phyloP scores from a whole-genome alignment of 1,140 invertebrate genomes.

The Drosophila truncata region DNA sequence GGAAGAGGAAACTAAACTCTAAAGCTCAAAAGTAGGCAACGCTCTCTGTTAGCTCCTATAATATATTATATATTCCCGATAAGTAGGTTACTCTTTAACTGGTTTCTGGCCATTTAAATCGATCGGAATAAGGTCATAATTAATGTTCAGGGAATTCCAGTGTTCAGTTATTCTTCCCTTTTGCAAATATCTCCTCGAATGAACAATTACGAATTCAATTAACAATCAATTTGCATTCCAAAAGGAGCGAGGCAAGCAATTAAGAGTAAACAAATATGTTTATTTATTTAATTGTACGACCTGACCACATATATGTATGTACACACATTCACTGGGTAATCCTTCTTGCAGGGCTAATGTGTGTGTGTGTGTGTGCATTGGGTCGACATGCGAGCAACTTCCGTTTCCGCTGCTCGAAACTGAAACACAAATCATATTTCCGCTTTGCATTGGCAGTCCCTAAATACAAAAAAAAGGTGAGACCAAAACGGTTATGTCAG shows the following conservation, averaged over 20 bases:
- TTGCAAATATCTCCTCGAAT: neutral
- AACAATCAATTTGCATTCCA: conserved; percentile 64
- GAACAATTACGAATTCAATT: conserved; percentile 43
- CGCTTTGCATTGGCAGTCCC: conserved; percentile 47
- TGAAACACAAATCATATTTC: conserved; percentile 73
- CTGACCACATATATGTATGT: neutral
- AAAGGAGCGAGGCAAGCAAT: conserved; percentile 39
- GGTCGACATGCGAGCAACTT: conserved; percentile 65
- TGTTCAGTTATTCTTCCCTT: neutral
- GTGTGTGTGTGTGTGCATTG: conserved; percentile 9
- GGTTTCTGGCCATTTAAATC: neutral
- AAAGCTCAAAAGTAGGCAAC: conserved; percentile 35
- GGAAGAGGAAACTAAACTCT: neutral
- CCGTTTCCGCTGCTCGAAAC: conserved; percentile 59
- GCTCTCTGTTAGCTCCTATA: neutral
- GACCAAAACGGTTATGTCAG: conserved; percentile 21
- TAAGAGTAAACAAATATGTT: conserved; percentile 28
- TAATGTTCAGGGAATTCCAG: neutral
- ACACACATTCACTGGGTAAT: conserved; percentile 3
- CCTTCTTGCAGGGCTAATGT: conserved; percentile 13
- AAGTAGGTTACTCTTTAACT: neutral
- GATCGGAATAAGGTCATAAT: neutral
- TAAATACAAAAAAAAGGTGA: conserved; percentile 16
- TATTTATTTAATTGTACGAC: conserved; percentile 35
- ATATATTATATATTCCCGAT: neutral